phyloP scores from a whole-genome alignment of 2,113 vertebrate species.

The Carassius auratus region DNA sequence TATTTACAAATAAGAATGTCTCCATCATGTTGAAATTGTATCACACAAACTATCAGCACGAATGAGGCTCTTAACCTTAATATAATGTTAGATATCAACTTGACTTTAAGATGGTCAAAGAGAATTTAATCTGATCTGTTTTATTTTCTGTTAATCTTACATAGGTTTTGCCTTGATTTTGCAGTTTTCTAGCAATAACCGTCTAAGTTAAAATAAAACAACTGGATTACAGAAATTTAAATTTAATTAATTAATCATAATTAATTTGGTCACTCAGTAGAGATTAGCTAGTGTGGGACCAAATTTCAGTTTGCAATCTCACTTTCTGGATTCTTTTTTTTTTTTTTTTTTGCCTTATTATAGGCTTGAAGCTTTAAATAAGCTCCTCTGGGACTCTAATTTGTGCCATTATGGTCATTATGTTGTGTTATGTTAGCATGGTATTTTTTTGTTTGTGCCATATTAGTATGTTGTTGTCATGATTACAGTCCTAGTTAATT shows the following conservation, averaged over 20 bases:
- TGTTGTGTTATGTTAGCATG: background rate
- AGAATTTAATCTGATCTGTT: too few relatives aligned
- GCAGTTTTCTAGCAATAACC: background rate
- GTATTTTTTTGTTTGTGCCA: background rate
- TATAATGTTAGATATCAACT: too few relatives aligned
- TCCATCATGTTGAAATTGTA: background rate
- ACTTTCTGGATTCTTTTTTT: background rate
- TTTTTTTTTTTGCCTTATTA: background rate
- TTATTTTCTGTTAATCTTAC: too few relatives aligned
- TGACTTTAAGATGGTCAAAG: too few relatives aligned
- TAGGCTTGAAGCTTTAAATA: background rate
- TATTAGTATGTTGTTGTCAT: background rate
- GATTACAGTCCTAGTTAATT: background rate
- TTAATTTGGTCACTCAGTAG: too few relatives aligned
- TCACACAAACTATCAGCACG: background rate
- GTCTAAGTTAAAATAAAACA: too few relatives aligned
- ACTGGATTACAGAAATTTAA: too few relatives aligned
- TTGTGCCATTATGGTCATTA: background rate
- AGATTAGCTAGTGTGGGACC: too few relatives aligned
- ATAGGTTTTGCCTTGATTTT: too few relatives aligned
- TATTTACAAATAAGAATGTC: background rate
- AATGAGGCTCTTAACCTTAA: too few relatives aligned
- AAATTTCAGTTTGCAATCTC: too few relatives aligned
- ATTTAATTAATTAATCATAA: too few relatives aligned
- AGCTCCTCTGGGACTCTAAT: background rate